Conservation (phyloP, 1,140 invertebrate genomes). For the Mizuhopecten yessoensis region DNA sequence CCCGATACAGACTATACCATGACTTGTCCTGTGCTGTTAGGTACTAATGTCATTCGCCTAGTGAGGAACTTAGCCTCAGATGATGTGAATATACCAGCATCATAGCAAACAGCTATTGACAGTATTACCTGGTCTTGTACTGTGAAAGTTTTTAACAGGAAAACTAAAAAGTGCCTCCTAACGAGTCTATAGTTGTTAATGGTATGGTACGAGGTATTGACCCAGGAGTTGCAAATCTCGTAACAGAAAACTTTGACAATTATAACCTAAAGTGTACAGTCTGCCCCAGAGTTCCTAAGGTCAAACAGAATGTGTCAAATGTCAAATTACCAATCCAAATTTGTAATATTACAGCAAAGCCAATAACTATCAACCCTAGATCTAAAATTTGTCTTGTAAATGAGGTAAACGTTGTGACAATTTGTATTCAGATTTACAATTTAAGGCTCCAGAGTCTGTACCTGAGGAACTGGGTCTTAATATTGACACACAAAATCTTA, state of each 20-base stretch:
- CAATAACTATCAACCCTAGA: slow-evolving; percentile 48
- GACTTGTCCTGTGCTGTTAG: background rate
- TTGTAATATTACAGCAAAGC: slow-evolving; percentile 58
- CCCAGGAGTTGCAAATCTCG: background rate
- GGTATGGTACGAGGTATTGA: background rate
- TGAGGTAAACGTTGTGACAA: slow-evolving; percentile 50
- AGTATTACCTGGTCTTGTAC: slow-evolving; percentile 6
- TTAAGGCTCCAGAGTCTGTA: background rate
- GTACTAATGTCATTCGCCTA: background rate
- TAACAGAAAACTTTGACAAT: background rate
- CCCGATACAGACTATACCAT: no score
- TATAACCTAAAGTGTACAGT: slow-evolving; percentile 20
- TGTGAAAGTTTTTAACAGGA: background rate
- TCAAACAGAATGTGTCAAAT: slow-evolving; percentile 31
- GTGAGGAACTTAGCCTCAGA: background rate
- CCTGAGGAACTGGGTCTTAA: slow-evolving; percentile 51
- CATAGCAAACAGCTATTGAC: slow-evolving; percentile 23
- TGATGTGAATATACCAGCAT: background rate
- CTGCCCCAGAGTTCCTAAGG: slow-evolving; percentile 52
- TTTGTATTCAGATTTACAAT: background rate
- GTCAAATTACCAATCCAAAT: slow-evolving; percentile 49
- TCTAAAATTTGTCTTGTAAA: slow-evolving; percentile 42
- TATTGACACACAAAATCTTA: slow-evolving; percentile 47
- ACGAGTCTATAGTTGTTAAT: background rate
- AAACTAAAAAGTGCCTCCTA: background rate